Percentiles rank a stretch among this genome's conserved stretches.
Evolutionary conservation across 2,888 invertebrate species (phyloP).

Genomic region (Cynaeus angustus): DNA sequence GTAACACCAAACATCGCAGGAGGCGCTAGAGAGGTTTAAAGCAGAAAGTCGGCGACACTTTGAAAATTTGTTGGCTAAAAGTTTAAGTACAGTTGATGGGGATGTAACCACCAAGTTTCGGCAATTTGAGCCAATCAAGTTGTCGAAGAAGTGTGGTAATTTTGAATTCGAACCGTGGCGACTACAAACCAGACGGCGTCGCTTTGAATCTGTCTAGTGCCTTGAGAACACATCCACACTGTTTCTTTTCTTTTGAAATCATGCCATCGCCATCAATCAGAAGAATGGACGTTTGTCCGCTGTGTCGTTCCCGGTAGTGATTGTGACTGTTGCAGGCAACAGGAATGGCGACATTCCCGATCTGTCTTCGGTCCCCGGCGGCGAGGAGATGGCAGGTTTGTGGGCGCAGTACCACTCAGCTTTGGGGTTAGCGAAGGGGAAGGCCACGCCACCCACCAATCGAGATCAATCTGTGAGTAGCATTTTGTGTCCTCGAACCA

Average conservation of each 20-base stretch:
- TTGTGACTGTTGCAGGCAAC: conserved; percentile 57
- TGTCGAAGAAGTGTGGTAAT: no score
- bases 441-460: conserved; percentile 73
- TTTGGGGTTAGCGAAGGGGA: conserved; percentile 79
- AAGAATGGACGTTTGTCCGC: conserved; percentile 2
- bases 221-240: conserved; percentile 35
- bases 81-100: no score
- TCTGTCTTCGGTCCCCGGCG: conserved; percentile 72
- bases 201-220: no score
- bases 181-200: no score
- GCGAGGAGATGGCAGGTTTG: conserved; percentile 86
- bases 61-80: no score
- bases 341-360: conserved; percentile 71
- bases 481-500: conserved; percentile 47
- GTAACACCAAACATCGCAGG: conserved; percentile 67
- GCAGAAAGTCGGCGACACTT: no score
- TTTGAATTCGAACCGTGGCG: no score
- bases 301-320: conserved; percentile 7
- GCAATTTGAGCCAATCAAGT: no score
- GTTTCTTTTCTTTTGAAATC: conserved; percentile 27
- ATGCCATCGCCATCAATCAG: conserved; percentile 9
- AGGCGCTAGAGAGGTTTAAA: conserved; percentile 2
- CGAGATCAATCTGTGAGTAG: conserved; percentile 81
- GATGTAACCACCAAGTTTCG: no score
- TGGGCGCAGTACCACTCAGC: conserved; percentile 91